Base-by-base conservation (phyloP, 2,113 vertebrate species). In the Globicephala melas region DNA sequence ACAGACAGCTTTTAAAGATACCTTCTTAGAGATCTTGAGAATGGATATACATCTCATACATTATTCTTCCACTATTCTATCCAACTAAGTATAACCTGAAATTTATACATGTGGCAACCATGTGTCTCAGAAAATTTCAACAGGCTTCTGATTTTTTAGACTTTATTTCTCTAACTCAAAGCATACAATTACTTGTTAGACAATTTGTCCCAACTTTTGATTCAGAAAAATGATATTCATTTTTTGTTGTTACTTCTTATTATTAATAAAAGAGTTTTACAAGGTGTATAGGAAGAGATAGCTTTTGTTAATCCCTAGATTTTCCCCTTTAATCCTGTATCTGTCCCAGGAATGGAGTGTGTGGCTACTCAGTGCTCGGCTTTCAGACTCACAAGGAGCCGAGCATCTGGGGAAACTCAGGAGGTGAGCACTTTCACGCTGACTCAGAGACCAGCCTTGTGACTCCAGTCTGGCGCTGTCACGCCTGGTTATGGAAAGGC, bases 391-490 rank as follows among this genome's bases (percentile, higher is more conserved):
- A 77, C 33, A 79, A 97, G 98, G 95, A 68, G 83, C 97, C 0
- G 83, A 96, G 97, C 98, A 98, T 98, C 97, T 96, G 86, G 95
- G 93, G 96, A 67, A 97, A 89, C 98, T 95, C 95, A 70, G 95
- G 98, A 98, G 98, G 97, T 97, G 97, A 97, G 90, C 76, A 6
- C 91, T 98, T 98, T 97, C 96, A 80, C 95, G 98, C 96, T 74
- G 79, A 97, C 98, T 98, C 98, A 95, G 97, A 98, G 98, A 95
- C 96, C 96, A 98, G 98, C 98, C 97, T 31, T 91, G 94, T 89
- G 83, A 97, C 98, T 98, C 97, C 96, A 98, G 96, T 98, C 97
- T 98, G 98, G 98, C 93, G 70, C 97, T 98, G 98, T 98, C 98
- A 98, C 28, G 96, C 97, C 98, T 98, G 91, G 98, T 98, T 98